A percentile compares a stretch with the other conserved stretches of the same genome.
Conservation (phyloP, 37 sponge, comb jelly and placozoan genomes). For the Petrosia ficiformis region DNA sequence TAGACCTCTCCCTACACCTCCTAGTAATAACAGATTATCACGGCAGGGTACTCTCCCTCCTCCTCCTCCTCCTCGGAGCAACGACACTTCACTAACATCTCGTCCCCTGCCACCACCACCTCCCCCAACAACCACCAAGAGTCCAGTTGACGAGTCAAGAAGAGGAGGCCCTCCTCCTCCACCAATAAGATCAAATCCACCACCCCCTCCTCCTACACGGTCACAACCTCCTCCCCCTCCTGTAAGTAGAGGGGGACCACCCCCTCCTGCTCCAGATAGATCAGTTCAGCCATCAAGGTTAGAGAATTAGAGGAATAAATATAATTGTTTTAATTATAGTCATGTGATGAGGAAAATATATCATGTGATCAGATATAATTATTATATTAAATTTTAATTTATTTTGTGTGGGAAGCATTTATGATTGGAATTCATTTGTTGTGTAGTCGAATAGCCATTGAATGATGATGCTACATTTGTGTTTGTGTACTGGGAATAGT, state of each 20-base stretch:
- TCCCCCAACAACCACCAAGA: too few species aligned
- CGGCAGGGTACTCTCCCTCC: conserved; percentile 9
- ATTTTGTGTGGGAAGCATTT: too few species aligned
- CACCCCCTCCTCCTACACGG: conserved; percentile 10
- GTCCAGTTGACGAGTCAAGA: too few species aligned
- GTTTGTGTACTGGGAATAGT: too few species aligned
- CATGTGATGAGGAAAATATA: too few species aligned
- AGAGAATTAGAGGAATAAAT: neutral
- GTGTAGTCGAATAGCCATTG: too few species aligned
- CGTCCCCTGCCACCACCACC: too few species aligned
- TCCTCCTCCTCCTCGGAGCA: conserved; percentile 7
- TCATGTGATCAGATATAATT: too few species aligned
- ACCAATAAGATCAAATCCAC: neutral
- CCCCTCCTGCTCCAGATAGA: conserved; percentile 23
- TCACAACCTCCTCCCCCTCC: conserved; percentile 4
- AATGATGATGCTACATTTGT: too few species aligned
- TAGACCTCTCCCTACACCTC: conserved; percentile 12
- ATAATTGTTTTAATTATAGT: too few species aligned
- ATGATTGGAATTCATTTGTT: too few species aligned
- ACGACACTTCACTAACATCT: neutral
- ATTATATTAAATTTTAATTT: too few species aligned
- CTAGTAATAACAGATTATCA: neutral
- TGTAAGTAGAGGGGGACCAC: neutral
- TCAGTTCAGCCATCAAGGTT: neutral
- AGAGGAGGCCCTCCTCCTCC: conserved; percentile 6